Conservation (phyloP, 2,888 invertebrate genomes). For the Cantharis lateralis region DNA sequence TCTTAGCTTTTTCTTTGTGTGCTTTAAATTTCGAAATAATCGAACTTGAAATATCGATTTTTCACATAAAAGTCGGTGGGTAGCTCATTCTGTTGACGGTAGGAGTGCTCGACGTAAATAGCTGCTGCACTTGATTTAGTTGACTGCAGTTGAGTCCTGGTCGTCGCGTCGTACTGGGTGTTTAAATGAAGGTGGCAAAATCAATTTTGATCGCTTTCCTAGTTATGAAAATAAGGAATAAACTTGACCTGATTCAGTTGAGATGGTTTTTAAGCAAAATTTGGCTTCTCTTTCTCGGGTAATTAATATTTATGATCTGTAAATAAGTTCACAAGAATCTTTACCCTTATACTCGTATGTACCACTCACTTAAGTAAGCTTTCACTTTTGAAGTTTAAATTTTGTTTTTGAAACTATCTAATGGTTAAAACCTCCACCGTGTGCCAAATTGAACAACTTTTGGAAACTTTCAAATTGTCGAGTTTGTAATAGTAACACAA, state of each 20-base stretch:
- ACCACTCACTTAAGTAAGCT: not conserved
- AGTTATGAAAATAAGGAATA: not conserved
- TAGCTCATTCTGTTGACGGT: no score
- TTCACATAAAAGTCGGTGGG: no score
- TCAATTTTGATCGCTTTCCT: no score
- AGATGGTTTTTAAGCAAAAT: not conserved
- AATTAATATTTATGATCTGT: not conserved
- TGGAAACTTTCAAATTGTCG: not conserved
- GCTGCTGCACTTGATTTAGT: no score
- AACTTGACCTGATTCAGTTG: not conserved
- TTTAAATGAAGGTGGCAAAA: no score
- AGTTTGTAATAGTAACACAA: not conserved
- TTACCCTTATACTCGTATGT: not conserved
- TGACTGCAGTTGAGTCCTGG: no score
- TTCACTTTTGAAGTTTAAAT: not conserved
- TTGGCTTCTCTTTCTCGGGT: not conserved
- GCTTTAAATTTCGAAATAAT: no score
- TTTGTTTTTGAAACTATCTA: not conserved
- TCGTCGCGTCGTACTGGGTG: no score
- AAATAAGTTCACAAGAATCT: not conserved
- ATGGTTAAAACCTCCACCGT: not conserved
- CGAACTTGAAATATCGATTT: no score
- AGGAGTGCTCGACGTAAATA: no score
- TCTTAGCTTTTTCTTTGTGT: no score
- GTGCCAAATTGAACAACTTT: not conserved